A percentile compares a stretch with the other conserved stretches of the same genome.
These are phyloP conservation scores for Pachydiplax longipennis DNA, from an alignment of 2,888 invertebrate species.

Conservation along the genomic window DNA sequence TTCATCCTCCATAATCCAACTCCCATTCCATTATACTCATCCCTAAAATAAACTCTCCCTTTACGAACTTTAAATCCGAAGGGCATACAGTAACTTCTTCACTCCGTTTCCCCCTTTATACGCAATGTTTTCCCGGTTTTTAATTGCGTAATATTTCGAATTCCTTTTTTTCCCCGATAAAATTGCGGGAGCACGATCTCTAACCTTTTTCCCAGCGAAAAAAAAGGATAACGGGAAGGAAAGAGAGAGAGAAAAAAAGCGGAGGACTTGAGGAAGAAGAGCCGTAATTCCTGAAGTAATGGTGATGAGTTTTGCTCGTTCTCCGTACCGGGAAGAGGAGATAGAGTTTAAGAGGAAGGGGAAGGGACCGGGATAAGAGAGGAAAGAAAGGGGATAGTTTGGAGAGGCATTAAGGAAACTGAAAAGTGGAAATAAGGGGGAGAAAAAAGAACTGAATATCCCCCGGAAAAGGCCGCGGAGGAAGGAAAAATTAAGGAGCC, in stretches of 20 bases:
- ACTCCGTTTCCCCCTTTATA: background rate
- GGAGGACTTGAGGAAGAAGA: constrained; percentile 2
- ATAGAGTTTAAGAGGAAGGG: background rate
- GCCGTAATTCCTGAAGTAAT: constrained; percentile 32
- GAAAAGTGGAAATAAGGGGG: constrained; percentile 19
- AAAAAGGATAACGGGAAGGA: background rate
- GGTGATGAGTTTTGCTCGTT: constrained; percentile 42
- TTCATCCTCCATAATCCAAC: too few relatives aligned
- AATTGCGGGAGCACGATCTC: constrained; percentile 33
- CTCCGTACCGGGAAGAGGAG: constrained; percentile 14
- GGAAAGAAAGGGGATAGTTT: background rate
- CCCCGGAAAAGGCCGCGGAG: background rate
- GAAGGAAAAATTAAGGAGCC: constrained; percentile 43
- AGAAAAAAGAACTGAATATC: background rate
- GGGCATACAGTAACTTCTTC: too few relatives aligned
- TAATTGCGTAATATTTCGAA: constrained; percentile 38
- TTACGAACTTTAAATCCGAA: too few relatives aligned
- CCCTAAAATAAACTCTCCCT: too few relatives aligned
- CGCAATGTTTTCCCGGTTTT: constrained; percentile 19
- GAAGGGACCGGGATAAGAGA: background rate
- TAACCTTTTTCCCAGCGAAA: background rate
- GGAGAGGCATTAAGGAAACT: constrained; percentile 33
- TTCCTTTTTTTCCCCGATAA: constrained; percentile 19
- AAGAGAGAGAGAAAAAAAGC: background rate
- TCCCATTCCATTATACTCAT: too few relatives aligned